Percentiles rank a stretch among this genome's conserved stretches.
These are phyloP conservation scores for Cerceris rybyensis DNA, from an alignment of 2,888 invertebrate species.

Conservation along the genomic window DNA sequence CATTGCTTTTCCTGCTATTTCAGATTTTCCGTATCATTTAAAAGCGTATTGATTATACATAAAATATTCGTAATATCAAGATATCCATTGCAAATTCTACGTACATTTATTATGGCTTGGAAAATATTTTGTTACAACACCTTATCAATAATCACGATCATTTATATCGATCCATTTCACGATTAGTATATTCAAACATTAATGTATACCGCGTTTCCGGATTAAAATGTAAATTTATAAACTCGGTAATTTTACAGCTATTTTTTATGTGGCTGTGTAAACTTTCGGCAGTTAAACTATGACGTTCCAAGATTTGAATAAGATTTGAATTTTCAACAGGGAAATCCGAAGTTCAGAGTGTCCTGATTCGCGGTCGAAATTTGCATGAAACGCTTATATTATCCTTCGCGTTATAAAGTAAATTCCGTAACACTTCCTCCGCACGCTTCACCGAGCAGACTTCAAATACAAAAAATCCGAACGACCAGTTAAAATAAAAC, in stretches of 20 bases:
- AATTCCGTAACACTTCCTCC: slow-evolving; percentile 27
- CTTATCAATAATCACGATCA: no score
- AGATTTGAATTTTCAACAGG: slow-evolving; percentile 48
- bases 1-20: no score
- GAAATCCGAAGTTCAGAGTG: slow-evolving; percentile 14
- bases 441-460: not conserved
- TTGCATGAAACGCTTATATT: slow-evolving; percentile 28
- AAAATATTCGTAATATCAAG: no score
- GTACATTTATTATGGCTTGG: no score
- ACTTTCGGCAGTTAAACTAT: slow-evolving; percentile 31
- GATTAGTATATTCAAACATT: not conserved
- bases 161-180: no score
- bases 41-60: no score
- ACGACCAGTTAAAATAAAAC: no score
- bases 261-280: slow-evolving; percentile 26
- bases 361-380: slow-evolving; percentile 9
- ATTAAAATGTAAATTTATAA: slow-evolving; percentile 26
- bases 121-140: no score
- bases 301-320: slow-evolving; percentile 45
- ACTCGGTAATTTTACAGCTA: slow-evolving; percentile 20
- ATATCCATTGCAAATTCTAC: no score
- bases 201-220: not conserved
- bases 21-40: no score
- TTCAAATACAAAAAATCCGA: slow-evolving; percentile 1
- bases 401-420: slow-evolving; percentile 11